Evolutionary conservation across 1,140 invertebrate genomes (phyloP).

Genomic region (Drosophila auraria): DNA sequence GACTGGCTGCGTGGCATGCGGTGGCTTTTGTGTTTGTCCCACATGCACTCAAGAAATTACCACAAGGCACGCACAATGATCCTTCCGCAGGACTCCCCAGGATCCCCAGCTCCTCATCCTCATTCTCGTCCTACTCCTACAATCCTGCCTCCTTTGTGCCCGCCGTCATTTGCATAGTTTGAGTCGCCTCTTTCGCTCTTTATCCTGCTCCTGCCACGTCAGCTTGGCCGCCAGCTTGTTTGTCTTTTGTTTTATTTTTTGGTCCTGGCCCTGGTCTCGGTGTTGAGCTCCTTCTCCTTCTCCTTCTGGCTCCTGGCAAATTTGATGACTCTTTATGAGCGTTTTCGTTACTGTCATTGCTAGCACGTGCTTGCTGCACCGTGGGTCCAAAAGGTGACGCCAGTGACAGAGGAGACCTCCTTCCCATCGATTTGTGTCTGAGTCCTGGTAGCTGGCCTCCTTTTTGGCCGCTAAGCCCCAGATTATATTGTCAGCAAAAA

Average conservation of each 20-base stretch:
- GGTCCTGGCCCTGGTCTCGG: background rate
- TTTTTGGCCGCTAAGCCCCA: background rate
- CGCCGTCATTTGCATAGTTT: conserved; percentile 66
- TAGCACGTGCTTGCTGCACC: conserved; percentile 33
- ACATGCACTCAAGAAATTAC: conserved; percentile 76
- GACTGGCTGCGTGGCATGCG: conserved; percentile 44
- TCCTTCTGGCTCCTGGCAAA: conserved; percentile 34
- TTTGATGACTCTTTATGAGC: conserved; percentile 73
- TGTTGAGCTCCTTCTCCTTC: background rate
- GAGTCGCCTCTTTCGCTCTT: conserved; percentile 16
- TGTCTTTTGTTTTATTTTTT: conserved; percentile 40
- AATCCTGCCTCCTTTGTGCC: conserved; percentile 26
- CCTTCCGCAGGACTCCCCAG: conserved; percentile 13
- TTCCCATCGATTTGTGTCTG: background rate
- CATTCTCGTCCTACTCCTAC: background rate
- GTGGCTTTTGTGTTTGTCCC: conserved; percentile 46
- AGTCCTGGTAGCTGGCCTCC: background rate
- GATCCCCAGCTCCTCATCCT: no score
- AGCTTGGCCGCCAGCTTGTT: conserved; percentile 48
- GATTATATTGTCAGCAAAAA: conserved; percentile 7
- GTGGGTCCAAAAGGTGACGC: conserved; percentile 11
- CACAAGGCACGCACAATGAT: conserved; percentile 62
- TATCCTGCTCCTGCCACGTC: conserved; percentile 24
- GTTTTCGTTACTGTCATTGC: conserved; percentile 46
- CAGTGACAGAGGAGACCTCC: background rate